A percentile compares a stretch with the other conserved stretches of the same genome.
phyloP scores from a whole-genome alignment of 2,888 invertebrate species.

The Caradrina kadenii region DNA sequence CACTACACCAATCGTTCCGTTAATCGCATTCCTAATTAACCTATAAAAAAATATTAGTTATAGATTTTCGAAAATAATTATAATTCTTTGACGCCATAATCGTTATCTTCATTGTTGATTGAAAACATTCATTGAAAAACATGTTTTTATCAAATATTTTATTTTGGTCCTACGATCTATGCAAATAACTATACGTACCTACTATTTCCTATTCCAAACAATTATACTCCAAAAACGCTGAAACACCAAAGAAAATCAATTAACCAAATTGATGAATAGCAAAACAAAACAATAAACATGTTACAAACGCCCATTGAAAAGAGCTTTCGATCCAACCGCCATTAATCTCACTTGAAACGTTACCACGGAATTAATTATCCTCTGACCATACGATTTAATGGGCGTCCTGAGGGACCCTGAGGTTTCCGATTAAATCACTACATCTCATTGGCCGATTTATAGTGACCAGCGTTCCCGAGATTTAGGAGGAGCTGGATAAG shows the following conservation, averaged over 20 bases:
- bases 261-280: slow-evolving; percentile 61
- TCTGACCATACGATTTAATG: slow-evolving; percentile 90
- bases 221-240: not conserved
- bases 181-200: too few relatives aligned
- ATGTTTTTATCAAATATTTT: too few relatives aligned
- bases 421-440: slow-evolving; percentile 90
- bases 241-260: slow-evolving; percentile 54
- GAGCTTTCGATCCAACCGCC: slow-evolving; percentile 79
- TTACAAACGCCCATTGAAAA: slow-evolving; percentile 80
- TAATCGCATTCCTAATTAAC: too few relatives aligned
- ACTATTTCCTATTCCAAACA: not conserved
- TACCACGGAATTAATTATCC: slow-evolving; percentile 90
- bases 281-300: slow-evolving; percentile 80
- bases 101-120: too few relatives aligned
- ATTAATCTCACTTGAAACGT: slow-evolving; percentile 89
- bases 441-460: slow-evolving; percentile 90
- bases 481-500: slow-evolving; percentile 65
- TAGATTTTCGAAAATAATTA: too few relatives aligned
- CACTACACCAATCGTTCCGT: too few relatives aligned
- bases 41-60: too few relatives aligned
- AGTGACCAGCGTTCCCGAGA: slow-evolving; percentile 78
- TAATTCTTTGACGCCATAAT: too few relatives aligned
- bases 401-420: slow-evolving; percentile 88
- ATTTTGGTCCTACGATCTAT: too few relatives aligned
- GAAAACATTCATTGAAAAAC: too few relatives aligned